phyloP scores from a whole-genome alignment of 2,113 vertebrate genomes.

The Eulemur rufifrons region DNA sequence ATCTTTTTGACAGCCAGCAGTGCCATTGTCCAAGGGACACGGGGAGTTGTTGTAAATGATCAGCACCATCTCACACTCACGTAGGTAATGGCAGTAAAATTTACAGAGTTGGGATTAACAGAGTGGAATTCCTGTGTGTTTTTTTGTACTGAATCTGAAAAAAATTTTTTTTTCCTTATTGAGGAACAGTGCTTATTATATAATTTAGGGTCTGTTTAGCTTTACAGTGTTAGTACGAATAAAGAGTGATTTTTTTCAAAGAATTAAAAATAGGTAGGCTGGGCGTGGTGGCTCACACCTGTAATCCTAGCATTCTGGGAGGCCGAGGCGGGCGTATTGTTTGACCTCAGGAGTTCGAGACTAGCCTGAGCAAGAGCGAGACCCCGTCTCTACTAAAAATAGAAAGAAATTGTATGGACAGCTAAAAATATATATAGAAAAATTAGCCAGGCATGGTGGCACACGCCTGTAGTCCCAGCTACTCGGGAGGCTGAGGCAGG shows the following conservation, averaged over 20 bases:
- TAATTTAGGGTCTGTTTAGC: constrained; percentile 53
- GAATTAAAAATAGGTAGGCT: background rate
- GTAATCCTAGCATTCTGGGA: too few relatives aligned
- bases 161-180: background rate
- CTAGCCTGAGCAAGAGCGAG: too few relatives aligned
- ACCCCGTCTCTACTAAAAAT: too few relatives aligned
- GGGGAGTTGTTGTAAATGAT: constrained; percentile 67
- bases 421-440: too few relatives aligned
- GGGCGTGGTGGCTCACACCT: too few relatives aligned
- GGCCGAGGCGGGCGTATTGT: too few relatives aligned
- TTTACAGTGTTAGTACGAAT: constrained; percentile 47
- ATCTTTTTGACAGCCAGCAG: constrained; percentile 67
- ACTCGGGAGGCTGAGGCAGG: too few relatives aligned
- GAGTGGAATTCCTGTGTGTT: constrained; percentile 50
- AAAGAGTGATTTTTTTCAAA: background rate
- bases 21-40: constrained; percentile 65
- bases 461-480: too few relatives aligned
- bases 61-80: background rate
- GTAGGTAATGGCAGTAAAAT: constrained; percentile 36
- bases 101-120: constrained; percentile 49
- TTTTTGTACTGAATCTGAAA: constrained; percentile 55
- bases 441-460: too few relatives aligned
- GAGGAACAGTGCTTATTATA: constrained; percentile 35
- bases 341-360: too few relatives aligned
- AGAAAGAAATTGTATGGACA: too few relatives aligned